These are phyloP conservation scores for Scortum barcoo DNA, from an alignment of 2,113 vertebrate species.

Conservation along the genomic window DNA sequence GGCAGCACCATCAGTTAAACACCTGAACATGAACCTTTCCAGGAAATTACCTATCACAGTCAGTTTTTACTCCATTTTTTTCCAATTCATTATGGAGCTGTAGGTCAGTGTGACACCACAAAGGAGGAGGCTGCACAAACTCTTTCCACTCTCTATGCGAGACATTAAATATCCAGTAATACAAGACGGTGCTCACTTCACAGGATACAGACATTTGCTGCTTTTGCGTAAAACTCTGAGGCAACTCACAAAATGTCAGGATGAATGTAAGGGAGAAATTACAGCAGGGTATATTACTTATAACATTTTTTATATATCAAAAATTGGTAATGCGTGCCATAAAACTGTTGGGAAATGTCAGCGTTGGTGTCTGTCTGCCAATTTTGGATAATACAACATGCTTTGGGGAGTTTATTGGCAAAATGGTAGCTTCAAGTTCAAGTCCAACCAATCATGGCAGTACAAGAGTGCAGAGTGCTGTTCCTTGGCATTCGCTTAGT, in stretches of 20 bases:
- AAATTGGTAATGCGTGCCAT: slow-evolving; percentile 2
- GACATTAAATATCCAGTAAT: slow-evolving; percentile 12
- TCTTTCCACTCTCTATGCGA: slow-evolving; percentile 11
- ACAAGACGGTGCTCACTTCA: slow-evolving; percentile 17
- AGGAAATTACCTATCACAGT: slow-evolving; percentile 46
- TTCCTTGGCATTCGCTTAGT: neutral
- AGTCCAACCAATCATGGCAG: neutral
- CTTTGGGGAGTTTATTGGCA: neutral
- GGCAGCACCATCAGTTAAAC: slow-evolving; percentile 37
- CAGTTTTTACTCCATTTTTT: slow-evolving; percentile 18
- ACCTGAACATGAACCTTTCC: slow-evolving; percentile 37
- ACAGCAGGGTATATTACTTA: neutral
- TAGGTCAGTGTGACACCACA: slow-evolving; percentile 67
- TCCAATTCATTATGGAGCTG: slow-evolving; percentile 47
- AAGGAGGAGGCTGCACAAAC: slow-evolving; percentile 38
- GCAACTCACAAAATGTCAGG: slow-evolving; percentile 52
- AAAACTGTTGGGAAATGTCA: slow-evolving; percentile 35
- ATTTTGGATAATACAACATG: neutral
- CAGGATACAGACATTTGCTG: neutral
- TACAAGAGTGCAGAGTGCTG: neutral
- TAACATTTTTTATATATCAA: slow-evolving; percentile 16
- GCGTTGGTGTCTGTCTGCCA: neutral
- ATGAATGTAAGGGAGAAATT: slow-evolving; percentile 27
- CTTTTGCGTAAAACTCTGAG: slow-evolving; percentile 33
- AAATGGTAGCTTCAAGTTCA: neutral